Evolutionary conservation across 2,888 invertebrate genomes (phyloP), one percentile per base, ranked within the genome.

Genomic region (Geophilus truncorum): DNA sequence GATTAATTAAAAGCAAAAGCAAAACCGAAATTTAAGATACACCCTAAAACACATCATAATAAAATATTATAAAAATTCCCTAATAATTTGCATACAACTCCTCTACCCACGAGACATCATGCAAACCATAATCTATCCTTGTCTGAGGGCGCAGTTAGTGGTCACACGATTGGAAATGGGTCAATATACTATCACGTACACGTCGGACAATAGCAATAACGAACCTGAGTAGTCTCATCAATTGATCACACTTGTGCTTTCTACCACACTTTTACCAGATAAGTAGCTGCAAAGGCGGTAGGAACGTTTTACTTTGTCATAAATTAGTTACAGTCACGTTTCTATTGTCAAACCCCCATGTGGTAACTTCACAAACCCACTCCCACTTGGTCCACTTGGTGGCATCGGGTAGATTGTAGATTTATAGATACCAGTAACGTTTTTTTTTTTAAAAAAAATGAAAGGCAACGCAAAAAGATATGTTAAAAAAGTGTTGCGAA

Each of bases 251-350:
- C 70, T 28, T 70, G 25, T 28, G 70, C 12, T 28, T 28, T 70
- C n/a, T n/a, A 70, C n/a, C 51, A n/a, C 28, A n/a, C 28, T 25
- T n/a, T 70, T 70, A 70, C 70, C 70, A 25, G 70, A 70, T 70
- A 70, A 70, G 70, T 70, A 70, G 70, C 70, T 28, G 70, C 28
- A 70, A 70, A 70, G 28, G 12, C 25, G 70, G 70, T 18, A 70
- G 70, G 70, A 70, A 28, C 70, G 28, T 70, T 70, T 70, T 70
- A 70, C 10, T 28, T n/a, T n/a, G 70, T 25, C 28, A 70, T 70
- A 70, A 70, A 70, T 70, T 70, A 70, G 70, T 70, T 70, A 70
- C 70, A 70, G 70, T 70, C 70, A 70, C 70, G 70, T 70, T 70
- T 70, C 70, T 28, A 70, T 70, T 70, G 70, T 70, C 70, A 70